Conservation (phyloP, 2,888 invertebrate species). For the Idaea dimidiata region DNA sequence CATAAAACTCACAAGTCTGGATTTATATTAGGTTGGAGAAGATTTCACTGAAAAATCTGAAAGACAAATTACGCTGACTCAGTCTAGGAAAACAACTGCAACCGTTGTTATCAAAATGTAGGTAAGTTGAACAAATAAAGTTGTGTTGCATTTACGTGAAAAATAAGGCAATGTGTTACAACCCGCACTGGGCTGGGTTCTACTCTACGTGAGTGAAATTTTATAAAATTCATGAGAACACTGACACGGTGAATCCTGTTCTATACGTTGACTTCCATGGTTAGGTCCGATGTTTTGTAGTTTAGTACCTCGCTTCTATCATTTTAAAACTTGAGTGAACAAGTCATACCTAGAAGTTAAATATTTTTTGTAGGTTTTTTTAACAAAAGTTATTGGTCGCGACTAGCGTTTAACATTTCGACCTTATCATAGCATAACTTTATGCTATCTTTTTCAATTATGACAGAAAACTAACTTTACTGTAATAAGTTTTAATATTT, state of each 20-base stretch:
- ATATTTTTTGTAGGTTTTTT: neutral
- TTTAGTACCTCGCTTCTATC: neutral
- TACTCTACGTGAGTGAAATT: slow-evolving; percentile 14
- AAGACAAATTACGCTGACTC: neutral
- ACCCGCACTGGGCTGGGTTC: slow-evolving; percentile 5
- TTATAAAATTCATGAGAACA: slow-evolving; percentile 30
- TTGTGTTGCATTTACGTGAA: slow-evolving; percentile 9
- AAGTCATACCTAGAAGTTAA: neutral
- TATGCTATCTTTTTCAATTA: neutral
- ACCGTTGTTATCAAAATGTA: slow-evolving; percentile 2
- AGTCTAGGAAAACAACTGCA: neutral
- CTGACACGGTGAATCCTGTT: neutral
- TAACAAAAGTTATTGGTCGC: neutral
- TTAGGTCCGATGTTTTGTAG: neutral
- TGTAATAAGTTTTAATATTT: neutral
- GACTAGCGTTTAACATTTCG: neutral
- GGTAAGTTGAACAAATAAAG: slow-evolving; percentile 5
- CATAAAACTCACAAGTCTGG: neutral
- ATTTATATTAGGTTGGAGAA: neutral
- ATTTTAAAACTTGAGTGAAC: neutral
- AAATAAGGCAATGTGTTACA: slow-evolving; percentile 11
- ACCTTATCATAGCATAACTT: neutral
- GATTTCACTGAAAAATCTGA: neutral
- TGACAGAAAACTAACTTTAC: neutral
- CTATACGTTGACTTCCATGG: neutral